phyloP scores from a whole-genome alignment of 2,113 vertebrate genomes.

The Carassius carassius region DNA sequence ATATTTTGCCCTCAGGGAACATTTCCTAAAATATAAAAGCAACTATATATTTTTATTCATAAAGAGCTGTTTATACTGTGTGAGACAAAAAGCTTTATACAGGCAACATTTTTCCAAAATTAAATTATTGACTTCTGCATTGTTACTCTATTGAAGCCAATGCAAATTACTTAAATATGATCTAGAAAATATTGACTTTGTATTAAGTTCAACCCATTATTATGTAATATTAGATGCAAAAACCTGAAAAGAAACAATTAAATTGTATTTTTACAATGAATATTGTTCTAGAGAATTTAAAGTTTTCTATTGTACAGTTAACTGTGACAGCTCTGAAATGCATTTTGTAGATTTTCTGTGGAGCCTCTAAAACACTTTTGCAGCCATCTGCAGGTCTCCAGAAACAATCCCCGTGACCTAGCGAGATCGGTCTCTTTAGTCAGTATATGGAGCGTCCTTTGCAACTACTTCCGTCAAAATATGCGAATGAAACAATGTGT shows the following conservation, averaged over 20 bases:
- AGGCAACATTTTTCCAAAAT: not conserved
- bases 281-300: not conserved
- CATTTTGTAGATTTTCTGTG: not conserved
- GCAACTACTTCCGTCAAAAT: not conserved
- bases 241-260: not conserved
- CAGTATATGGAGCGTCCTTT: not conserved
- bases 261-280: not conserved
- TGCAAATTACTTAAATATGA: conserved; percentile 5
- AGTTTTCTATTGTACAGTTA: not conserved
- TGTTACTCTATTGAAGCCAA: not conserved
- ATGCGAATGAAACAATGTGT: not conserved
- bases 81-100: not conserved
- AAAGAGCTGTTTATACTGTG: not conserved
- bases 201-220: not conserved
- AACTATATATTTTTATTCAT: not conserved
- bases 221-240: conserved; percentile 5
- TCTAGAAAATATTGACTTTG: conserved; percentile 10
- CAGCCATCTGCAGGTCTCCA: not conserved
- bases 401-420: not conserved
- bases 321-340: not conserved
- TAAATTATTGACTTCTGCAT: not conserved
- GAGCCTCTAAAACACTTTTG: not conserved
- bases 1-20: not conserved
- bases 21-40: not conserved
- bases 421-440: not conserved